Conservation (phyloP, 2,888 invertebrate genomes). For the Drosophila melanosoma region DNA sequence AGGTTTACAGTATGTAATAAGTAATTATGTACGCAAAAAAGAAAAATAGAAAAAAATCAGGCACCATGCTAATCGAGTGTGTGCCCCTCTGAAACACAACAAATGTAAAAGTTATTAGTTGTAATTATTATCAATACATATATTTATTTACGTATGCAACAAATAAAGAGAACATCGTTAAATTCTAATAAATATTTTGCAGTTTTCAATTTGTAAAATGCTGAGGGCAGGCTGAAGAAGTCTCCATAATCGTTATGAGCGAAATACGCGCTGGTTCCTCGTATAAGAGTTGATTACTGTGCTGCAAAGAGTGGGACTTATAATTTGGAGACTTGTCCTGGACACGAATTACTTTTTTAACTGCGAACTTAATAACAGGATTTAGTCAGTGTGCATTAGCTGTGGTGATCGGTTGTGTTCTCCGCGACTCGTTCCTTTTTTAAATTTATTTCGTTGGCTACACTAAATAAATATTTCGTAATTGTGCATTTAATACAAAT, state of each 20-base stretch:
- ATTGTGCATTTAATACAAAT: slow-evolving; percentile 19
- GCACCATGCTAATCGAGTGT: slow-evolving; percentile 30
- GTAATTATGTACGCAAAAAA: slow-evolving; percentile 39
- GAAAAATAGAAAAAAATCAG: background rate
- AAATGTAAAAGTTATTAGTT: slow-evolving; percentile 72
- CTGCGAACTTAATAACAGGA: too few relatives aligned
- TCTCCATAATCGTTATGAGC: background rate
- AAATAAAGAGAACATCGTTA: slow-evolving; percentile 77
- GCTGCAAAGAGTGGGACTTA: background rate
- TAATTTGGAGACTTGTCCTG: background rate
- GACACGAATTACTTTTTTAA: background rate
- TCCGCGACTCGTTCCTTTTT: background rate
- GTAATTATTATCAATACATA: slow-evolving; percentile 67
- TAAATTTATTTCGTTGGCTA: background rate
- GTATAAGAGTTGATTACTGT: background rate
- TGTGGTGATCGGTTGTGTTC: background rate
- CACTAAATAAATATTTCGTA: background rate
- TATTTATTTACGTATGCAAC: slow-evolving; percentile 77
- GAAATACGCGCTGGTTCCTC: background rate
- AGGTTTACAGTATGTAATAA: slow-evolving; percentile 48
- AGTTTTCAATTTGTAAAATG: background rate
- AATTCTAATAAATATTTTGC: slow-evolving; percentile 26
- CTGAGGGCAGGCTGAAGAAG: background rate
- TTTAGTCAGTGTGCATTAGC: background rate
- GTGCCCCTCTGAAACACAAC: slow-evolving; percentile 38